Evolutionary conservation across 2,797 vertebrate species (phyloP), one percentile per base, ranked within the genome.

Genomic region (Calcarius lapponicus): DNA sequence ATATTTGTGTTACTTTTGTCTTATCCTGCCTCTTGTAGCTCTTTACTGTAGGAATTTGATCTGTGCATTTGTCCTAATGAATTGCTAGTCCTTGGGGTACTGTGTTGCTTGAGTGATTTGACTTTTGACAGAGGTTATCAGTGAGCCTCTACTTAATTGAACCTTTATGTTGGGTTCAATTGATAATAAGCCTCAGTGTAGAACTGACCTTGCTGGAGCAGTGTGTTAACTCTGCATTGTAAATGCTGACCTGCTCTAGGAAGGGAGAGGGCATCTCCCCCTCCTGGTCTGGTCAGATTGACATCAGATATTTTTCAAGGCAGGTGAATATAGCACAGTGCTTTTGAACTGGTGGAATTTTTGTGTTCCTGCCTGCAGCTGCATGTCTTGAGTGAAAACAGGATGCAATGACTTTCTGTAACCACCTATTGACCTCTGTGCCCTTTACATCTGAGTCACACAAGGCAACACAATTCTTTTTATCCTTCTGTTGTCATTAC

Each of bases 361-460:
- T 93, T 64, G 60, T 96, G 31, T 43, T 80, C 51, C n/a, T 80
- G 71, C 91, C 87, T 78, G 54, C 86, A 96, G 93, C 80, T 58
- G 86, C 58, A n/a, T 78, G 13, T 91, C 92, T 91, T 84, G 51
- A 92, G 67, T 56, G 56, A 90, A 81, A 89, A 86, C 32, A 51
- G 64, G 78, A 62, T 94, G 71, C 67, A 76, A 54, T 25, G 76
- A 95, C 97, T 96, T 93, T 84, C 91, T 92, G 76, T 84, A 82
- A 80, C 82, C 78, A 92, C 94, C 94, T 80, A 58, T 74, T 98
- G 97, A 97, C 96, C 97, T 93, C 90, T 74, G 54, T 2, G 9
- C 81, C 90, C 90, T 94, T 94, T 57, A 13, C 82, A 87, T 90
- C 92, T 57, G 83, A 94, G 60, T 80, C 21, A 11, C 66, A 79